Evolutionary conservation across 2,888 invertebrate genomes (phyloP).

Genomic region (Drosophila prostipennis): DNA sequence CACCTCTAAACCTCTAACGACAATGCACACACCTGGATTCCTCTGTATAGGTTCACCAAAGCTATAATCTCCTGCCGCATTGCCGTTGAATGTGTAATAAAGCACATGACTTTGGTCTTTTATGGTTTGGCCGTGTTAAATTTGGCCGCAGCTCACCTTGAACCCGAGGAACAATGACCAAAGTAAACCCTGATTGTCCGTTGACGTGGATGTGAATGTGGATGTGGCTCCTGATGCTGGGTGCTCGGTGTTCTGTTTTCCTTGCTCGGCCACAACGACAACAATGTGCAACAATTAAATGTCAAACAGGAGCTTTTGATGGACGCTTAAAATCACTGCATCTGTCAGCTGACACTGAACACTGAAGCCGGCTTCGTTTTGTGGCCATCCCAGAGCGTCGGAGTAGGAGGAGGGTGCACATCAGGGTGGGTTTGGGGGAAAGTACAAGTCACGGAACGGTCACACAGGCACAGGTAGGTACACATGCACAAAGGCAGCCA

Average conservation of each 20-base stretch:
- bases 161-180: slow-evolving; percentile 49
- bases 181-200: slow-evolving; percentile 14
- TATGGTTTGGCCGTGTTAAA: slow-evolving; percentile 57
- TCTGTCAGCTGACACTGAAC: slow-evolving; percentile 60
- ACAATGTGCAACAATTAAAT: slow-evolving; percentile 74
- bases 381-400: slow-evolving; percentile 22
- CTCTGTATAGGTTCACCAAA: slow-evolving; percentile 14
- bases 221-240: too few relatives aligned
- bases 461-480: slow-evolving; percentile 34
- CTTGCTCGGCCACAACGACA: slow-evolving; percentile 32
- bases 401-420: not conserved
- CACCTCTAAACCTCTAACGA: slow-evolving; percentile 24
- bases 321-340: slow-evolving; percentile 77
- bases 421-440: slow-evolving; percentile 11
- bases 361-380: slow-evolving; percentile 37
- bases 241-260: not conserved
- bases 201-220: slow-evolving; percentile 19
- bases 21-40: slow-evolving; percentile 22
- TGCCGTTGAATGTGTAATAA: slow-evolving; percentile 74
- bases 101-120: slow-evolving; percentile 69
- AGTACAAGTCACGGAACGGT: slow-evolving; percentile 50
- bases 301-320: slow-evolving; percentile 74
- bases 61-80: slow-evolving; percentile 66
- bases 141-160: slow-evolving; percentile 51
- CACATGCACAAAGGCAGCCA: slow-evolving; percentile 11